Base-by-base conservation (phyloP, 2,113 vertebrate genomes). In the Ciconia stormi region DNA sequence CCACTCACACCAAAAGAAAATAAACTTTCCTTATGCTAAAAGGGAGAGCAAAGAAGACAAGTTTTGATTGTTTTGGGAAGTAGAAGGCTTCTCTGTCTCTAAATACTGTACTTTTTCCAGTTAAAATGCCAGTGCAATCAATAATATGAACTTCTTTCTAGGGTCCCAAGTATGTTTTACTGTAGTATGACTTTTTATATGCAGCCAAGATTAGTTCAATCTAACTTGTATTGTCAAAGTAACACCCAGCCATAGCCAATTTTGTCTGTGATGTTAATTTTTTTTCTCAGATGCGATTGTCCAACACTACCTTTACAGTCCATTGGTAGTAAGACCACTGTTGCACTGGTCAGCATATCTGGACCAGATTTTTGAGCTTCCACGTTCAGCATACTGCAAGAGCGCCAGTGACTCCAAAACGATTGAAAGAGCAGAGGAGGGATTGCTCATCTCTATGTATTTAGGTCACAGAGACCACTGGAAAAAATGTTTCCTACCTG, bases 391-490 rank as follows among this genome's bases (percentile, higher is more conserved):
- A 11, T 7, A 2, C 16, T 8, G 34, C 23, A 29, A 40, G 61
- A 55, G 61, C 44, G 50, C 22, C 5, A 0, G 58, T 34, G 67
- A 21, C 59, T 63, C 72, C 52, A 56, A 71, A 70, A 36, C 30
- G 8, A 2, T 0, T 2, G 4, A 26, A 58, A 61, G 25, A 52
- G 22, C 1, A 0, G 52, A 69, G 83, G n/a, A 71, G 46, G 63
- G 25, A n/a, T 52, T 10, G 14, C 58, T 89, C 65, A 79, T 87
- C 62, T 78, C 38, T 53, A 89, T 62, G 92, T 62, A 92, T 76
- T 52, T 76, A 91, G 94, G 91, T 79, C 96, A 73, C 70, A 58
- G 52, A 53, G 47, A 92, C 56, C 73, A 42, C 66, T 50, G 78
- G 69, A 66, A 50, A 49, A 69, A 72, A 30, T 4, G n/a, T 50